Evolutionary conservation across 2,888 invertebrate genomes (phyloP).

Genomic region (Micropterix aruncella): DNA sequence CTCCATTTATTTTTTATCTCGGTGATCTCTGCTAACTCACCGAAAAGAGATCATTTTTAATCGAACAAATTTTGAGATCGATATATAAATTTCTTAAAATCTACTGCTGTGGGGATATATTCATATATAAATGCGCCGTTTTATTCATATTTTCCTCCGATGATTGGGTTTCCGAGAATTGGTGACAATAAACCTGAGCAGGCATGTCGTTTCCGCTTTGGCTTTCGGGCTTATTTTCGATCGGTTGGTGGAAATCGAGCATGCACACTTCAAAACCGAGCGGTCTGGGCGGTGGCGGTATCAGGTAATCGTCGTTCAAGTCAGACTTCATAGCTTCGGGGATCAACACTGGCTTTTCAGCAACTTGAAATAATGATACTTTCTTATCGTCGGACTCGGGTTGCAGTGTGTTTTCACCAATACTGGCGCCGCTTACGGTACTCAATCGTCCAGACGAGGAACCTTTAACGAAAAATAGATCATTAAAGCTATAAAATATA

Average conservation of each 20-base stretch:
- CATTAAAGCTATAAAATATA: too few species aligned
- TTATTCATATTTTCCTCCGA: too few species aligned
- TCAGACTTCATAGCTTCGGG: slow-evolving; percentile 24
- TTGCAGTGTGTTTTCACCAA: slow-evolving; percentile 75
- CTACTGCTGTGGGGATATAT: slow-evolving; percentile 13
- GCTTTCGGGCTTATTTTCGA: not conserved
- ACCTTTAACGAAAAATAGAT: too few species aligned
- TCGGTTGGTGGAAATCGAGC: slow-evolving; percentile 1
- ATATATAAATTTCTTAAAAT: slow-evolving; percentile 8
- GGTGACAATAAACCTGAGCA: too few species aligned
- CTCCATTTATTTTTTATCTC: too few species aligned
- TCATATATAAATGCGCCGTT: slow-evolving; percentile 5
- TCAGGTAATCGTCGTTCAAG: slow-evolving; percentile 42
- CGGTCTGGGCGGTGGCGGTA: slow-evolving; percentile 48
- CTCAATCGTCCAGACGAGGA: slow-evolving; percentile 74
- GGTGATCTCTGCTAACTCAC: too few species aligned
- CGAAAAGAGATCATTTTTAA: too few species aligned
- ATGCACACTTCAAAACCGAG: slow-evolving; percentile 12
- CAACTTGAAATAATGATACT: slow-evolving; percentile 12
- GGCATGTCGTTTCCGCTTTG: too few species aligned
- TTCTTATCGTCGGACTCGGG: slow-evolving; percentile 67
- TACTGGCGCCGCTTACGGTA: slow-evolving; percentile 66
- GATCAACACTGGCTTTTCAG: slow-evolving; percentile 30
- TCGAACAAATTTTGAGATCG: too few species aligned
- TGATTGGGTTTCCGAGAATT: too few species aligned